A percentile compares a stretch with the other conserved stretches of the same genome.
Conservation (phyloP, 2,113 vertebrate genomes). For the Pogona vitticeps region DNA sequence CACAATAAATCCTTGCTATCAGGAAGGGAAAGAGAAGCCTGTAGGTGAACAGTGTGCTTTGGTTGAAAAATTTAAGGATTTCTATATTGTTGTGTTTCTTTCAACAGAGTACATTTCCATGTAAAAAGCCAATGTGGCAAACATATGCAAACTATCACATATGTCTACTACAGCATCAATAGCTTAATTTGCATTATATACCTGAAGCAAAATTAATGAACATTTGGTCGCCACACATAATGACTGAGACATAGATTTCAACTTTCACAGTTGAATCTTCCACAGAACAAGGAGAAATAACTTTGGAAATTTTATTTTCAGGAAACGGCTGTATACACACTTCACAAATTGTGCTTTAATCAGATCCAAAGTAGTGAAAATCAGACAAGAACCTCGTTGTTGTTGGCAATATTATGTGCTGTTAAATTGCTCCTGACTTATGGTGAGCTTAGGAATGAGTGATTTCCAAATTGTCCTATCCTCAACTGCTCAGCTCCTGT, state of each 20-base stretch:
- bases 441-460: too few species aligned
- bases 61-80: slow-evolving; percentile 8
- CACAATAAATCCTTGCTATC: slow-evolving; percentile 20
- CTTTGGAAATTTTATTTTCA: neutral
- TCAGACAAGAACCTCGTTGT: neutral
- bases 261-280: neutral
- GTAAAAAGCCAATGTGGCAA: neutral
- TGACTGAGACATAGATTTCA: neutral
- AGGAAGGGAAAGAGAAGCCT: slow-evolving; percentile 4
- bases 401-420: too few species aligned
- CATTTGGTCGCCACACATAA: neutral
- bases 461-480: too few species aligned
- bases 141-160: neutral
- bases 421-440: too few species aligned
- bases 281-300: neutral
- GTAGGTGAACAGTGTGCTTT: slow-evolving; percentile 22
- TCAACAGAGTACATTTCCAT: neutral
- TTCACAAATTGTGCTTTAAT: neutral
- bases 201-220: neutral
- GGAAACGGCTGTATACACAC: neutral
- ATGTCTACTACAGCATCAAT: neutral
- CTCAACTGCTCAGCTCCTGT: too few species aligned
- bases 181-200: neutral
- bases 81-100: neutral
- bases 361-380: neutral